phyloP scores from a whole-genome alignment of 2,113 vertebrate genomes.

The Poeciliopsis prolifica region DNA sequence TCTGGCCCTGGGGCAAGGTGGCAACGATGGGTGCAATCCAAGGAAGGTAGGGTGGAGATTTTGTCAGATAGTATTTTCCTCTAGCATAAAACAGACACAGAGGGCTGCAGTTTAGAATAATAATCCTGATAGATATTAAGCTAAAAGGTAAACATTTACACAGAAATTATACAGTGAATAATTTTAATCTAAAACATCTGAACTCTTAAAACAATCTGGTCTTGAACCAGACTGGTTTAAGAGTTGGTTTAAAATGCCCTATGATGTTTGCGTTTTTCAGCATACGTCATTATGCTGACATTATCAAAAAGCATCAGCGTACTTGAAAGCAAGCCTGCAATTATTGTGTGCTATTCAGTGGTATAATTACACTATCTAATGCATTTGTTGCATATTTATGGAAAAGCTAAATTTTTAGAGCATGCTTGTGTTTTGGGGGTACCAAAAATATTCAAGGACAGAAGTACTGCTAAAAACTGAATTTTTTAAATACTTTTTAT shows the following conservation, averaged over 20 bases:
- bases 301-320: too few relatives aligned
- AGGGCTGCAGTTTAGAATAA: neutral
- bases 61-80: neutral
- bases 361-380: too few relatives aligned
- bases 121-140: neutral
- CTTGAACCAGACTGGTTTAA: too few relatives aligned
- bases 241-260: neutral
- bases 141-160: neutral
- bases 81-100: neutral
- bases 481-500: too few relatives aligned
- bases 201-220: neutral
- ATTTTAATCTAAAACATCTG: neutral
- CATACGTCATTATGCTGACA: too few relatives aligned
- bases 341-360: too few relatives aligned
- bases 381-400: too few relatives aligned
- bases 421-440: too few relatives aligned
- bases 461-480: too few relatives aligned
- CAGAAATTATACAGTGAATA: neutral
- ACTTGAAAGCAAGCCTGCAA: too few relatives aligned
- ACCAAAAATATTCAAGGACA: too few relatives aligned
- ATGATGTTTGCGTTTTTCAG: neutral
- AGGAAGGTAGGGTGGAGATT: neutral
- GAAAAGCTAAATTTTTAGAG: too few relatives aligned
- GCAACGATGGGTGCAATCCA: conserved; percentile 7
- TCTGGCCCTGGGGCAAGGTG: conserved; percentile 30